Conservation (phyloP, 2,888 invertebrate species). For the Byasa hedistus region DNA sequence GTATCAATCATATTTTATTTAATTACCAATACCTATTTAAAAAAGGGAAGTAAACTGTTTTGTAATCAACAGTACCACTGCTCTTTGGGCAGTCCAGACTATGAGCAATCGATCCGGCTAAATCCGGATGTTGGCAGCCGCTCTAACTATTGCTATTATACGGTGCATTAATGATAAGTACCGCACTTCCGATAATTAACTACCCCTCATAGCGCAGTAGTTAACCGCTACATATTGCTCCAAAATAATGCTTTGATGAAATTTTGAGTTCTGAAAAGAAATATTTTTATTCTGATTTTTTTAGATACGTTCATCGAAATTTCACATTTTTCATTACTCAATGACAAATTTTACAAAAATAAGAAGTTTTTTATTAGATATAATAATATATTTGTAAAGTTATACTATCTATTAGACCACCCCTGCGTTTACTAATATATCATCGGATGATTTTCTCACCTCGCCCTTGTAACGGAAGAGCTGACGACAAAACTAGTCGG, state of each 20-base stretch:
- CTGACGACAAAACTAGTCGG: constrained; percentile 42
- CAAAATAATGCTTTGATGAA: too few relatives aligned
- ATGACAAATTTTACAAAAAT: too few relatives aligned
- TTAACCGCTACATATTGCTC: too few relatives aligned
- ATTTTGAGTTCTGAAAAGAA: too few relatives aligned
- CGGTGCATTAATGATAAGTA: not conserved
- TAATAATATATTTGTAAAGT: not conserved
- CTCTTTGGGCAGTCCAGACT: constrained; percentile 49
- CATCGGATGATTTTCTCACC: constrained; percentile 55
- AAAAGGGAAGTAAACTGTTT: not conserved
- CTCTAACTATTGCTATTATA: constrained; percentile 38
- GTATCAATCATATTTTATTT: too few relatives aligned
- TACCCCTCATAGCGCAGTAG: not conserved
- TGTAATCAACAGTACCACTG: constrained; percentile 20
- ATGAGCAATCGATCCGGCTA: constrained; percentile 61
- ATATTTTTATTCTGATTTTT: too few relatives aligned
- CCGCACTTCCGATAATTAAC: not conserved
- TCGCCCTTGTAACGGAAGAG: constrained; percentile 36
- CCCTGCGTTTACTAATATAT: constrained; percentile 45
- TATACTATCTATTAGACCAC: constrained; percentile 7
- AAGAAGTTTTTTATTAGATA: too few relatives aligned
- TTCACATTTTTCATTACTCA: too few relatives aligned
- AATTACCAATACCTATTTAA: too few relatives aligned
- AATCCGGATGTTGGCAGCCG: constrained; percentile 44
- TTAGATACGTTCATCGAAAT: too few relatives aligned